Conservation (phyloP, 2,888 invertebrate species). For the Cheilosia vernalis region DNA sequence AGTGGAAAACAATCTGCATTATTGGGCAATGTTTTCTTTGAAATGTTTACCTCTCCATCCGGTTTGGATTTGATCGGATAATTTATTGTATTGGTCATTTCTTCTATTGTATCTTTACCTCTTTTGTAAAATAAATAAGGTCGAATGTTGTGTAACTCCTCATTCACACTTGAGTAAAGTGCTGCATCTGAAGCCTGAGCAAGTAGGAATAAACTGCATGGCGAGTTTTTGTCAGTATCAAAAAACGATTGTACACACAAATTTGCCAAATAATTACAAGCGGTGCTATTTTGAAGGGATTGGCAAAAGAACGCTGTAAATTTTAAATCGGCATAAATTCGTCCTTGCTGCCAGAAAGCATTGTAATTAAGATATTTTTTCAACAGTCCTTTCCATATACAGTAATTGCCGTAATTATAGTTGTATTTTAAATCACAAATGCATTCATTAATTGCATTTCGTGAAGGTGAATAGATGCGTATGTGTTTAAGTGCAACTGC, state of each 20-base stretch:
- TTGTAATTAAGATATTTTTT: constrained; percentile 80
- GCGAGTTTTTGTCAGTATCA: constrained; percentile 84
- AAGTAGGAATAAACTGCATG: constrained; percentile 83
- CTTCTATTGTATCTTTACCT: constrained; percentile 77
- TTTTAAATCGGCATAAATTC: constrained; percentile 79
- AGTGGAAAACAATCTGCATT: constrained; percentile 18
- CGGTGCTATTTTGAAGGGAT: constrained; percentile 83
- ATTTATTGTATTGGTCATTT: constrained; percentile 68
- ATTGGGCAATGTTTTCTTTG: not conserved
- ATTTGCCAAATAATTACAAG: constrained; percentile 88
- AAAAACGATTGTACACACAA: constrained; percentile 87
- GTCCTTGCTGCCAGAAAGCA: constrained; percentile 79
- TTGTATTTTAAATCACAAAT: constrained; percentile 80
- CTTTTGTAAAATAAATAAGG: constrained; percentile 82
- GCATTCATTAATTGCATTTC: constrained; percentile 76
- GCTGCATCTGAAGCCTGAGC: constrained; percentile 81
- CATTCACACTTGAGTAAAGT: constrained; percentile 80
- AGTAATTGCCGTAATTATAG: constrained; percentile 80
- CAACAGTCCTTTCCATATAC: constrained; percentile 79
- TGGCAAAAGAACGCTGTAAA: constrained; percentile 82
- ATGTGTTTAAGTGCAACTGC: constrained; percentile 62
- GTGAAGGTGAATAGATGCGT: constrained; percentile 62
- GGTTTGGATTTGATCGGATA: constrained; percentile 47
- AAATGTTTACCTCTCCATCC: not conserved
- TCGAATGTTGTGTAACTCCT: constrained; percentile 78